Conservation (phyloP, 2,888 invertebrate genomes). For the Ommatoiulus sabulosus region DNA sequence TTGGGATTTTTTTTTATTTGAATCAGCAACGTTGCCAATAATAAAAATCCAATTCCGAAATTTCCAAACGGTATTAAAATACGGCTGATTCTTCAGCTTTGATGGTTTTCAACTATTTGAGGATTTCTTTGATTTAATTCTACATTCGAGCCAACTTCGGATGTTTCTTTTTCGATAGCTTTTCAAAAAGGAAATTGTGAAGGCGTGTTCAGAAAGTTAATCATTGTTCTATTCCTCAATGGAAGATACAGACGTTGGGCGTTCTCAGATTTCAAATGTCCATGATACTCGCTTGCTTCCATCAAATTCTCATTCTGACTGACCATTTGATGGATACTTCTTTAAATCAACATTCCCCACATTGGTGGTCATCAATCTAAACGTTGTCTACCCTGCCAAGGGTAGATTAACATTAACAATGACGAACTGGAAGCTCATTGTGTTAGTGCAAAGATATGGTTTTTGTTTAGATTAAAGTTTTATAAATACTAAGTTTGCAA, state of each 20-base stretch:
- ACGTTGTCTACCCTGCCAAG: no score
- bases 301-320: not conserved
- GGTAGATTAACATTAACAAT: no score
- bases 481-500: no score
- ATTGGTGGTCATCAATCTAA: no score
- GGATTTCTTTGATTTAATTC: constrained; percentile 8
- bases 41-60: constrained; percentile 21
- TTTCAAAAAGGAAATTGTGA: not conserved
- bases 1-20: not conserved
- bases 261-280: not conserved
- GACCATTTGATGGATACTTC: not conserved
- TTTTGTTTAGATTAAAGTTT: no score
- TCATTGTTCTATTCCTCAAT: not conserved
- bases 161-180: constrained; percentile 17
- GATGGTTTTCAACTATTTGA: constrained; percentile 26
- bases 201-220: not conserved
- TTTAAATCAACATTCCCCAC: no score
- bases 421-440: no score
- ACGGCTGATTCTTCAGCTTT: constrained; percentile 36
- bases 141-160: not conserved
- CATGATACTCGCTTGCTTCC: not conserved
- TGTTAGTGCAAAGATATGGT: no score
- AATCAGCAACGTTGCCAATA: not conserved
- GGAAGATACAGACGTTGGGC: not conserved
- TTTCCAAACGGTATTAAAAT: constrained; percentile 11